These are phyloP conservation scores for Cataglyphis livida DNA, from an alignment of 2,888 invertebrate species.

Conservation along the genomic window DNA sequence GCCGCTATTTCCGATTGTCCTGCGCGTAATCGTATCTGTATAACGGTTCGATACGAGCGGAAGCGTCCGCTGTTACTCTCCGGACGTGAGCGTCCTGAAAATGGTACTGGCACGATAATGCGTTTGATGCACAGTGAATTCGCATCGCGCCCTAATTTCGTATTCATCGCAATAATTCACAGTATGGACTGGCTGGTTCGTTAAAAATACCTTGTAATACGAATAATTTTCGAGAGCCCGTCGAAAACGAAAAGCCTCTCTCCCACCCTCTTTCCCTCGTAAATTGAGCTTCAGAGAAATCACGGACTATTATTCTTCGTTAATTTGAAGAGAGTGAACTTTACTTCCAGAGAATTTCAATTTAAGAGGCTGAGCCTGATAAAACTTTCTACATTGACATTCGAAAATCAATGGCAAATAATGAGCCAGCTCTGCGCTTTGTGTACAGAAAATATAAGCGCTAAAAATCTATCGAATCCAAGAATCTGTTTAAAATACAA, in stretches of 20 bases:
- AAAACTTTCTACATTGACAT: not conserved
- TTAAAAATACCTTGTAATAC: not conserved
- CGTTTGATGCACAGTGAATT: not conserved
- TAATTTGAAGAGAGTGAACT: not conserved
- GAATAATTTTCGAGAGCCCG: not conserved
- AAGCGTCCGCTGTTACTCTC: not conserved
- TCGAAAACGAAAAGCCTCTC: not conserved
- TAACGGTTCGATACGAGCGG: constrained; percentile 6
- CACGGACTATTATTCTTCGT: not conserved
- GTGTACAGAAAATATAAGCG: not conserved
- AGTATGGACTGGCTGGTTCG: not conserved
- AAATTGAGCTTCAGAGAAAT: not conserved
- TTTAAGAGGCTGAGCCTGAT: not conserved
- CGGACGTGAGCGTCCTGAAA: not conserved
- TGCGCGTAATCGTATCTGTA: constrained; percentile 22
- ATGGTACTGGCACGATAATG: constrained; percentile 10
- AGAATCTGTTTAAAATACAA: not conserved
- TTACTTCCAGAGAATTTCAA: not conserved
- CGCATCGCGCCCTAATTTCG: not conserved
- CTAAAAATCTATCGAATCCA: not conserved
- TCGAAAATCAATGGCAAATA: not conserved
- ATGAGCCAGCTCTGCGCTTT: not conserved
- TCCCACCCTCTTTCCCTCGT: not conserved
- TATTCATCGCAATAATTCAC: not conserved
- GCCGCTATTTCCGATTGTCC: constrained; percentile 40